Conservation (phyloP, 1,140 invertebrate genomes). For the Polypedilum vanderplanki region DNA sequence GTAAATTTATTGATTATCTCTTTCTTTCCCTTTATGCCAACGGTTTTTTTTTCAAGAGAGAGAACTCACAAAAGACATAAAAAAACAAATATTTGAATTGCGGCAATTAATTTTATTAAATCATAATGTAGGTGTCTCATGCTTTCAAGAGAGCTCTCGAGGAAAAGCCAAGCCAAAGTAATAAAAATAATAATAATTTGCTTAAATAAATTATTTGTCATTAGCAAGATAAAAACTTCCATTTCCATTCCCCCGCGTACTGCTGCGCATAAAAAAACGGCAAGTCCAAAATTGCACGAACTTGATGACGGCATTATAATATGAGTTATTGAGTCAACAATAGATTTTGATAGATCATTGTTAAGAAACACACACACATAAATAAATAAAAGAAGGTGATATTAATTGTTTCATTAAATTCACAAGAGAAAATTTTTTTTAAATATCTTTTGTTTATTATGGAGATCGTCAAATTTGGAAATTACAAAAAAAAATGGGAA, state of each 20-base stretch:
- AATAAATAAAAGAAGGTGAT: not conserved
- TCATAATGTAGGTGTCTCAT: not conserved
- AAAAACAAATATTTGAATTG: conserved; percentile 25
- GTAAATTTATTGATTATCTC: conserved; percentile 25
- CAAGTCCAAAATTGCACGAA: no score
- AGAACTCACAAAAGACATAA: not conserved
- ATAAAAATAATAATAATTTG: not conserved
- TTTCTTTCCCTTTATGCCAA: not conserved
- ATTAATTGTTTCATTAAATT: conserved; percentile 15
- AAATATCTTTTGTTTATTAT: not conserved
- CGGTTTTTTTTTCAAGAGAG: not conserved
- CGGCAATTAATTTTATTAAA: conserved; percentile 26
- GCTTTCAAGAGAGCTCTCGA: not conserved
- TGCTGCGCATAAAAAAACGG: no score
- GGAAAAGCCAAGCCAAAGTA: no score
- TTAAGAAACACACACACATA: not conserved
- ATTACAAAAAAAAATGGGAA: not conserved
- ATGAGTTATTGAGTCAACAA: not conserved
- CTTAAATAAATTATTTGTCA: not conserved
- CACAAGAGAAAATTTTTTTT: not conserved
- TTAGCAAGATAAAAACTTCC: not conserved
- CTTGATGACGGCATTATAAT: no score
- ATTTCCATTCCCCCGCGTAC: no score
- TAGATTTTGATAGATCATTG: conserved; percentile 1
- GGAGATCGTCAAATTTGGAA: not conserved